Base-by-base conservation (phyloP, 2,888 invertebrate genomes). In the Chaetoderma sp. region DNA sequence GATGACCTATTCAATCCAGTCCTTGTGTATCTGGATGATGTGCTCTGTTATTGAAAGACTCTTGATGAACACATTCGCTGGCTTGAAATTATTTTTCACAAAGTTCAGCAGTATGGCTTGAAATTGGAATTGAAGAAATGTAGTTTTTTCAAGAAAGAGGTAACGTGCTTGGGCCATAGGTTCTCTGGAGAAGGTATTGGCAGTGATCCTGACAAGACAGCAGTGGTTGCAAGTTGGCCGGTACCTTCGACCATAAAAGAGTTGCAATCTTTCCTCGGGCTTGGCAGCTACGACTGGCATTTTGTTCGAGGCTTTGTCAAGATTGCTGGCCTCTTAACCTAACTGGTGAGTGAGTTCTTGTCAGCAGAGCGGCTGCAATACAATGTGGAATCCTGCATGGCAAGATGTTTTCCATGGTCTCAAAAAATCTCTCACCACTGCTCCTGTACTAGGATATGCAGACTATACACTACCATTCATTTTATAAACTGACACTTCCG, bases 201-300 rank as follows among this genome's bases (percentile, higher is more conserved):
- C 21, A 54, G 25, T 30, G 54, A 54, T 23, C 54, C 54, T 16
- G 54, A 44, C 10, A 56, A 56, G 23, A 56, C 21, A 36, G 5
- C n/a, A 21, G 16, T 18, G 13, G 57, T 56, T 8, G 13, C 6
- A 18, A n/a, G 18, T 5, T 55, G 59, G 59, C 59, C 59, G 5
- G 50, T 59, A n/a, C 57, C 57, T 16, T 13, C 47, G 13, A 56
- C 57, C 10, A 16, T 45, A 6, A 56, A 56, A 21, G 57, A 56
- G 42, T 13, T 56, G 8, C 45, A 42, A 56, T 44, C 36, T 13
- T 56, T 56, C 57, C 18, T 56, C 18, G 59, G 59, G 6, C 21
- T 45, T 23, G 47, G 18, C 10, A 45, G 47, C 6, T 45, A 45
- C 21, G 16, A 45, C 21, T 23, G 47, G 10, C 47, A 23, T n/a